phyloP scores from a whole-genome alignment of 1,140 invertebrate species.

The Scaptomyza pallida region DNA sequence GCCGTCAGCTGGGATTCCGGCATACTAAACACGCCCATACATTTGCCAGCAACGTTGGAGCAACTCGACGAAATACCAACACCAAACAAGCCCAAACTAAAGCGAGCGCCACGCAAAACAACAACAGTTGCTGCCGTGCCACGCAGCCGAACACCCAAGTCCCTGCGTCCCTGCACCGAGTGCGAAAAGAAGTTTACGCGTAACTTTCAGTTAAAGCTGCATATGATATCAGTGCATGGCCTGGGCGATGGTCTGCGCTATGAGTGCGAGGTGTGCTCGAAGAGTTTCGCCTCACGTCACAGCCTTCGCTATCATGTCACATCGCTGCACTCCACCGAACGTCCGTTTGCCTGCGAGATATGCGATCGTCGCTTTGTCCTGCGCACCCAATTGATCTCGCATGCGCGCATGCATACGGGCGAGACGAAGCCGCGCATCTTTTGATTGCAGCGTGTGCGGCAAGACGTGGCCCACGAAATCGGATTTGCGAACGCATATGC shows the following conservation, averaged over 20 bases:
- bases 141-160: slow-evolving; percentile 34
- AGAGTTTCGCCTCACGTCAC: slow-evolving; percentile 73
- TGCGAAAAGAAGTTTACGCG: slow-evolving; percentile 80
- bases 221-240: slow-evolving; percentile 72
- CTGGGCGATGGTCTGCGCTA: slow-evolving; percentile 68
- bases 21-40: slow-evolving; percentile 57
- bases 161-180: slow-evolving; percentile 58
- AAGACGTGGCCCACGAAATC: slow-evolving; percentile 76
- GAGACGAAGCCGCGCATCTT: slow-evolving; percentile 73
- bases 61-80: not conserved
- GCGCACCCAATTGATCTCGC: slow-evolving; percentile 84
- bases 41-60: slow-evolving; percentile 32
- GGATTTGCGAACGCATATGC: slow-evolving; percentile 76
- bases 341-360: slow-evolving; percentile 82
- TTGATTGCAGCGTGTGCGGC: slow-evolving; percentile 53
- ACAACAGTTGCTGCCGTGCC: not conserved
- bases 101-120: slow-evolving; percentile 3
- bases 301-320: slow-evolving; percentile 73
- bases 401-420: slow-evolving; percentile 84
- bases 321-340: slow-evolving; percentile 84
- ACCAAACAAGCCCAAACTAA: slow-evolving; percentile 11
- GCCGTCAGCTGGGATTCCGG: slow-evolving; percentile 32
- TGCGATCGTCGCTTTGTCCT: slow-evolving; percentile 84
- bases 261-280: slow-evolving; percentile 67
- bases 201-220: slow-evolving; percentile 74